phyloP scores from a whole-genome alignment of 2,113 vertebrate species.

The Plestiodon gilberti region DNA sequence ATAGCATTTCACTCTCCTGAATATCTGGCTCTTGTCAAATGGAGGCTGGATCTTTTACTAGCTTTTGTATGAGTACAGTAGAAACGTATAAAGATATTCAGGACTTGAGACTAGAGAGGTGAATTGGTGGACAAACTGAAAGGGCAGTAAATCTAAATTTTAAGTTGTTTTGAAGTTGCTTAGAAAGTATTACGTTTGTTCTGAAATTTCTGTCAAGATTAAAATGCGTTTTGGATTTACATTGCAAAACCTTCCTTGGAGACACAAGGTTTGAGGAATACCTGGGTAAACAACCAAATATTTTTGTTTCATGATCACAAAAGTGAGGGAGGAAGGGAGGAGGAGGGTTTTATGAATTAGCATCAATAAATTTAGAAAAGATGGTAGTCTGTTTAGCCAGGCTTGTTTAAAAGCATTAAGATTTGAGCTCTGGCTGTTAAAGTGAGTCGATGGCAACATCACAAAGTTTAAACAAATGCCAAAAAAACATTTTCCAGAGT shows the following conservation, averaged over 20 bases:
- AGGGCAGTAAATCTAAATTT: slow-evolving; percentile 20
- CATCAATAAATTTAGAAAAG: slow-evolving; percentile 76
- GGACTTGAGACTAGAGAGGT: slow-evolving; percentile 2
- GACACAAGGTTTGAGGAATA: slow-evolving; percentile 31
- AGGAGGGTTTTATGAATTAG: slow-evolving; percentile 72
- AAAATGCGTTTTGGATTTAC: background rate
- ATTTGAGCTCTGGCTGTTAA: slow-evolving; percentile 81
- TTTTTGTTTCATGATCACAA: slow-evolving; percentile 44
- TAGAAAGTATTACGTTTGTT: background rate
- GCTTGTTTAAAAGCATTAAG: slow-evolving; percentile 82
- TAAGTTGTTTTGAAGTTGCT: slow-evolving; percentile 23
- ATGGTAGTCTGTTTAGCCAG: slow-evolving; percentile 78
- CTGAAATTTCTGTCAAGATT: background rate
- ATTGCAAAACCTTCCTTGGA: background rate
- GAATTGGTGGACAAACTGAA: background rate
- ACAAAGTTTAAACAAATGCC: slow-evolving; percentile 84
- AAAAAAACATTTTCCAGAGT: slow-evolving; percentile 84
- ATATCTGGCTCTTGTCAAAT: slow-evolving; percentile 45
- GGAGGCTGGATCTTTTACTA: slow-evolving; percentile 25
- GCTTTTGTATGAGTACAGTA: slow-evolving; percentile 35
- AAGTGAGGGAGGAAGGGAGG: slow-evolving; percentile 38
- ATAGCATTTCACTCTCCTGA: slow-evolving; percentile 40
- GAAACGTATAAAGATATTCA: slow-evolving; percentile 3
- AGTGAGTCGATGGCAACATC: slow-evolving; percentile 83
- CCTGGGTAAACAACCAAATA: slow-evolving; percentile 25